Conservation (phyloP, 2,888 invertebrate genomes). For the Scrobipalpa atriplicella region DNA sequence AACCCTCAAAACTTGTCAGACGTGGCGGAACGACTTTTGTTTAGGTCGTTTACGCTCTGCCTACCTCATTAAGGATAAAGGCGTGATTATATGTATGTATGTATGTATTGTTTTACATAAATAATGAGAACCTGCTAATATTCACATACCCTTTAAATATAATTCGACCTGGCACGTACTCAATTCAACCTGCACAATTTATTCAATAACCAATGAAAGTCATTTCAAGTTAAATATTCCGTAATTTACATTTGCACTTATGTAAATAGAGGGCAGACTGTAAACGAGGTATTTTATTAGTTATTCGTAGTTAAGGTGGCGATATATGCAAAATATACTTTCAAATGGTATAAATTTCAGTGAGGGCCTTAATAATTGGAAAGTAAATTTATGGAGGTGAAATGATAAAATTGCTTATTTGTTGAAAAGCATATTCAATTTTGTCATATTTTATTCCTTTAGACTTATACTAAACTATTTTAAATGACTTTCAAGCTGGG, state of each 20-base stretch:
- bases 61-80: too few relatives aligned
- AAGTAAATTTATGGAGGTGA: not conserved
- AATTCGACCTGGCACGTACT: not conserved
- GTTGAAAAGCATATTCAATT: too few relatives aligned
- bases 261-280: not conserved
- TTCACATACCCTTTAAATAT: not conserved
- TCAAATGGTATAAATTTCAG: not conserved
- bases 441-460: too few relatives aligned
- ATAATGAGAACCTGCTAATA: too few relatives aligned
- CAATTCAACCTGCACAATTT: not conserved
- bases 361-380: not conserved
- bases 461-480: too few relatives aligned
- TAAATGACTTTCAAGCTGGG: too few relatives aligned
- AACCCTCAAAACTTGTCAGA: too few relatives aligned
- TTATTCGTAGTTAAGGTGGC: not conserved
- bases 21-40: too few relatives aligned
- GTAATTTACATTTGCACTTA: constrained; percentile 9
- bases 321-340: not conserved
- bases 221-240: not conserved
- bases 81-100: too few relatives aligned
- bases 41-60: too few relatives aligned
- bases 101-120: too few relatives aligned
- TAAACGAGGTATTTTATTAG: not conserved
- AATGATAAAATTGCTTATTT: not conserved
- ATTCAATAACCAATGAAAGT: not conserved